Conservation (phyloP, 1,140 invertebrate species). For the Drosophila novamexicana region DNA sequence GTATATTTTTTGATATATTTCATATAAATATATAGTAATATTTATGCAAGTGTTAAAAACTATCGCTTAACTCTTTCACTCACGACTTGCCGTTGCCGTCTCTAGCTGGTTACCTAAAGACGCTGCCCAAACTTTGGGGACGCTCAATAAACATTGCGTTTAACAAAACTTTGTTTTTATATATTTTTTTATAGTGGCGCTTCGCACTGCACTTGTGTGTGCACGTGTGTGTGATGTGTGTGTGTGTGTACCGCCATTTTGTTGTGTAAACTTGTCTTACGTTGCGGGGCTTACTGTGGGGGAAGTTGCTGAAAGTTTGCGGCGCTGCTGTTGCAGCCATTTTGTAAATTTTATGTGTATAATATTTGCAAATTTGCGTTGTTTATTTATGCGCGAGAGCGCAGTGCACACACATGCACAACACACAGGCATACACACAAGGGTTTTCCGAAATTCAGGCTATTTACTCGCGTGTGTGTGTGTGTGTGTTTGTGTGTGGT, state of each 20-base stretch:
- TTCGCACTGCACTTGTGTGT: constrained; percentile 60
- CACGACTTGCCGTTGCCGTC: constrained; percentile 27
- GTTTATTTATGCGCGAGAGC: constrained; percentile 79
- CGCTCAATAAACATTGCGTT: constrained; percentile 80
- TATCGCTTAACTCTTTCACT: neutral
- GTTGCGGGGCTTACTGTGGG: neutral
- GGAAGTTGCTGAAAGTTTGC: constrained; percentile 46
- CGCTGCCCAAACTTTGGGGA: constrained; percentile 49
- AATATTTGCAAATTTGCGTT: constrained; percentile 79
- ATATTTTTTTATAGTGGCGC: constrained; percentile 56
- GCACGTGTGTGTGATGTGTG: constrained; percentile 13
- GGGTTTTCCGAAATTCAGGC: constrained; percentile 25
- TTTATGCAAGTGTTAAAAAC: neutral
- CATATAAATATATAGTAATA: no score
- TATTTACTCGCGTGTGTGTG: constrained; percentile 17
- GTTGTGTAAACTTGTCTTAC: constrained; percentile 71
- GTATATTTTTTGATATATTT: no score
- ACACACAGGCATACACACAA: constrained; percentile 24
- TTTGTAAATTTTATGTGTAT: constrained; percentile 80
- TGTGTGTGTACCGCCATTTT: constrained; percentile 68
- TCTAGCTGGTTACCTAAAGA: constrained; percentile 51
- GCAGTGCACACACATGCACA: constrained; percentile 43
- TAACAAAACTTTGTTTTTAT: constrained; percentile 64
- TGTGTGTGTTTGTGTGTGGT: constrained; percentile 23
- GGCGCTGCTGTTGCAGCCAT: constrained; percentile 57